phyloP scores from a whole-genome alignment of 2,888 invertebrate genomes.

The Thelaira solivaga region DNA sequence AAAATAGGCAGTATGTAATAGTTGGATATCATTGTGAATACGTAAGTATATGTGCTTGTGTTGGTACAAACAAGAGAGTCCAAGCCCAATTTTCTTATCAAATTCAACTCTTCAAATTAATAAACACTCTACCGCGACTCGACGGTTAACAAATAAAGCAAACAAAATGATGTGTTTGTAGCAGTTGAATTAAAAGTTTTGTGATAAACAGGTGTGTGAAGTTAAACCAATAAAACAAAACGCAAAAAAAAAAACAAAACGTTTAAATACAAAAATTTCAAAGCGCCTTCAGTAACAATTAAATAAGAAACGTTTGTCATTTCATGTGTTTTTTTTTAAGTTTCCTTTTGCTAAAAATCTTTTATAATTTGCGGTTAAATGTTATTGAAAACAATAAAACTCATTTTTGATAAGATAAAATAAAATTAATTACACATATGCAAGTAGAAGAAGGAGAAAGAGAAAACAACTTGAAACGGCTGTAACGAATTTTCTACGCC shows the following conservation, averaged over 20 bases:
- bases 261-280: neutral
- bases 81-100: too few relatives aligned
- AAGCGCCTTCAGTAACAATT: neutral
- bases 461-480: neutral
- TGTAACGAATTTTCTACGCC: too few relatives aligned
- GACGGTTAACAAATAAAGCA: neutral
- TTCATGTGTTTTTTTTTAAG: neutral
- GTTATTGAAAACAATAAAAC: neutral
- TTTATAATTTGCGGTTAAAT: conserved; percentile 1
- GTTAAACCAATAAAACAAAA: neutral
- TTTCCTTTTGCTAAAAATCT: neutral
- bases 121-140: neutral
- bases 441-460: neutral
- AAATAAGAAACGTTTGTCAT: neutral
- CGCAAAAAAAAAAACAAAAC: neutral
- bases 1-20: conserved; percentile 9
- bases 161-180: conserved; percentile 4
- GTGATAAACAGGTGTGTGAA: conserved; percentile 45
- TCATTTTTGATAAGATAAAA: conserved; percentile 46
- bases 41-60: too few relatives aligned
- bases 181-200: conserved; percentile 43
- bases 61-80: too few relatives aligned
- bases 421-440: conserved; percentile 1
- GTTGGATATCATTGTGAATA: too few relatives aligned
- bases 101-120: neutral